A percentile compares a stretch with the other conserved stretches of the same genome.
Evolutionary conservation across 2,797 vertebrate genomes (phyloP).

Genomic region (Galago senegalensis): DNA sequence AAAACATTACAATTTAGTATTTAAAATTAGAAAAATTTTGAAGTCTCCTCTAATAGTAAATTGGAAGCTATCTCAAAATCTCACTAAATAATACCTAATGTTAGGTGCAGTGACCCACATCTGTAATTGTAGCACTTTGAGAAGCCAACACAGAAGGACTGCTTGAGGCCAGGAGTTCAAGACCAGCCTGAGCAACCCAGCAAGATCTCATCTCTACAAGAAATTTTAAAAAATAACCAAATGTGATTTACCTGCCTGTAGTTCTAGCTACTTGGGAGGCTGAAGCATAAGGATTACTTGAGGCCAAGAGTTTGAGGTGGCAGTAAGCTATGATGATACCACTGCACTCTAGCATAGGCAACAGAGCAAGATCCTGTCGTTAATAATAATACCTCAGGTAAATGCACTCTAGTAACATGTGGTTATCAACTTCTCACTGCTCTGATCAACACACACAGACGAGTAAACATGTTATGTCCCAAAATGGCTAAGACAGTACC

Average conservation of each 20-base stretch:
- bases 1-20: constrained; percentile 48
- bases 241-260: background rate
- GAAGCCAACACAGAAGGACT: background rate
- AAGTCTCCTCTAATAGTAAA: constrained; percentile 43
- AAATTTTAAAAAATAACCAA: background rate
- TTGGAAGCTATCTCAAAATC: background rate
- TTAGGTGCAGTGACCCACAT: background rate
- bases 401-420: background rate
- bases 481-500: background rate
- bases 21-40: background rate
- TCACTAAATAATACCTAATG: constrained; percentile 10
- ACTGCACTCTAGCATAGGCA: background rate
- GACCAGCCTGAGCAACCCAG: background rate
- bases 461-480: background rate
- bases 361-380: background rate
- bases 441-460: background rate
- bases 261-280: background rate
- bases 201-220: background rate
- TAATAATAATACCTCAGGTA: background rate
- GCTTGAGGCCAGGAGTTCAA: background rate
- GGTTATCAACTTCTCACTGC: background rate
- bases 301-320: background rate
- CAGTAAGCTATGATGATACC: background rate
- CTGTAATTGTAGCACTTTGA: background rate
- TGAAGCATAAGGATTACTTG: background rate